A percentile compares a stretch with the other conserved stretches of the same genome.
Evolutionary conservation across 2,888 invertebrate genomes (phyloP).

Genomic region (Leistus spinibarbis): DNA sequence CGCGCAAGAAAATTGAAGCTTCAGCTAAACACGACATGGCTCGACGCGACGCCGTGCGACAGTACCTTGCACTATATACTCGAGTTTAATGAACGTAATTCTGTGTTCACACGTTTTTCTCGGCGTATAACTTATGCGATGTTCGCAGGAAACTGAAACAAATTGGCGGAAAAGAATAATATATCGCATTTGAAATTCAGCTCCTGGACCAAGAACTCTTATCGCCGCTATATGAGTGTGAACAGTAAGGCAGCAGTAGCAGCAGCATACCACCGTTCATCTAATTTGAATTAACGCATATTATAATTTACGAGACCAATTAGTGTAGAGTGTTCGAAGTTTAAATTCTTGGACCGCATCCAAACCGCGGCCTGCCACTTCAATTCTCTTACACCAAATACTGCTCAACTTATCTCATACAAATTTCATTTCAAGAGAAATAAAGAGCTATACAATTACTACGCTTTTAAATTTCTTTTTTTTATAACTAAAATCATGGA

Average conservation of each 20-base stretch:
- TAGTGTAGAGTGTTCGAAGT: conserved; percentile 34
- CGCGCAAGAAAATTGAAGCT: background rate
- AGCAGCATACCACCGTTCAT: no score
- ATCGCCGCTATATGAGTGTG: background rate
- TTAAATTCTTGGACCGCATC: conserved; percentile 29
- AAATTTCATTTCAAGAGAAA: no score
- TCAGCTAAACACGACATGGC: no score
- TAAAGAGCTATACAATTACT: no score
- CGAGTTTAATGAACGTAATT: background rate
- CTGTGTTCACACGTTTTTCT: background rate
- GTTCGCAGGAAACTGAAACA: conserved; percentile 18
- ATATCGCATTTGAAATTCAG: conserved; percentile 31
- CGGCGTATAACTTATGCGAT: conserved; percentile 10
- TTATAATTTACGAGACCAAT: conserved; percentile 36
- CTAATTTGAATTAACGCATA: conserved; percentile 36
- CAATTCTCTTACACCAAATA: background rate
- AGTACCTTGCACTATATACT: background rate
- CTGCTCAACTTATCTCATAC: conserved; percentile 1
- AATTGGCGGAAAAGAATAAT: conserved; percentile 26
- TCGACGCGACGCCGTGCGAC: background rate
- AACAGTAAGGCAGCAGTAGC: no score
- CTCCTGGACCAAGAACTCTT: background rate
- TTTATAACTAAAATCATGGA: no score
- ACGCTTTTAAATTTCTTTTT: no score
- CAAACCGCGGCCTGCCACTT: conserved; percentile 29